phyloP scores from a whole-genome alignment of 2,797 vertebrate genomes.

The Xyrichtys novacula region DNA sequence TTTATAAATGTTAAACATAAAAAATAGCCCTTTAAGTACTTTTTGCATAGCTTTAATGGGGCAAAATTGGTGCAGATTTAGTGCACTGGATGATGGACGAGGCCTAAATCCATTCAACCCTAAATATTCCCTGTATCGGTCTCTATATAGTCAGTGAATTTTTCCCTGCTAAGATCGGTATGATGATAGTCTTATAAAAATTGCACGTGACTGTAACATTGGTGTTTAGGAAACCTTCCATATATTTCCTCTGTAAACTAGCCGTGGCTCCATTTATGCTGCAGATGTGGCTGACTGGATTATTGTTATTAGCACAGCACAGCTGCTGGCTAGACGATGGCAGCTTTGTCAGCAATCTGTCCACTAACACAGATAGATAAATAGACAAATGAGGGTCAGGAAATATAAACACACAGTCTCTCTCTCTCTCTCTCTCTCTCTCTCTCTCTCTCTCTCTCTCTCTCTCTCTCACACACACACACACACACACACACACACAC shows the following conservation, averaged over 20 bases:
- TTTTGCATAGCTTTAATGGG: no score
- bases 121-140: no score
- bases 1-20: no score
- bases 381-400: constrained; percentile 47
- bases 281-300: constrained; percentile 50
- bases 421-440: no score
- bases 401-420: constrained; percentile 40
- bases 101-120: no score
- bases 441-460: no score
- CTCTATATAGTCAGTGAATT: not conserved
- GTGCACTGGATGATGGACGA: no score
- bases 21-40: no score
- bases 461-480: no score
- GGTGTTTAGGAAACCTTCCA: constrained; percentile 12
- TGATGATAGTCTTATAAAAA: not conserved
- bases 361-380: constrained; percentile 44
- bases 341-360: constrained; percentile 61
- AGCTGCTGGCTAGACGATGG: constrained; percentile 54
- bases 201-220: no score
- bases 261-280: constrained; percentile 32
- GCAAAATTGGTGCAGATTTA: no score
- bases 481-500: no score
- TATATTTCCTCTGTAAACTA: constrained; percentile 33
- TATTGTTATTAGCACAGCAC: constrained; percentile 53
- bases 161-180: not conserved